Conservation (phyloP, 2,888 invertebrate species). For the Melanchra persicariae region DNA sequence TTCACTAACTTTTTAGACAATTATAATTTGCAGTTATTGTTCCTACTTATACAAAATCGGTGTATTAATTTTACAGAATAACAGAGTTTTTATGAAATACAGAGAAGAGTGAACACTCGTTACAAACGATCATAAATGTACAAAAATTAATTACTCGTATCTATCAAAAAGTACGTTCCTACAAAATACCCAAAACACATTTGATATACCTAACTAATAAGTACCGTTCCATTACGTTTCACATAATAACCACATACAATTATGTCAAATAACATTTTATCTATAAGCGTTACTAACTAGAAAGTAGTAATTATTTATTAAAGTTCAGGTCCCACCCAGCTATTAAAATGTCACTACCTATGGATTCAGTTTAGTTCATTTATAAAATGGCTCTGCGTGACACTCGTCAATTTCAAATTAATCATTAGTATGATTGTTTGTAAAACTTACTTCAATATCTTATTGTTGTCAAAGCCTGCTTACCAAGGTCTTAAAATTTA, state of each 20-base stretch:
- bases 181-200: neutral
- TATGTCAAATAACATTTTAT: neutral
- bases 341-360: slow-evolving; percentile 42
- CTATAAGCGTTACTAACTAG: neutral
- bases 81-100: no score
- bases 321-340: slow-evolving; percentile 21
- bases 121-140: no score
- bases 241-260: neutral
- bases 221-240: neutral
- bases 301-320: slow-evolving; percentile 23
- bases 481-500: neutral
- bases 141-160: no score
- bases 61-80: no score
- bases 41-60: no score
- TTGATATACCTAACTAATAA: no score
- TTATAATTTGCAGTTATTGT: no score
- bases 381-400: slow-evolving; percentile 51
- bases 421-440: slow-evolving; percentile 47
- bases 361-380: slow-evolving; percentile 31
- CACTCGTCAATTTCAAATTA: slow-evolving; percentile 49
- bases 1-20: no score
- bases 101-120: no score
- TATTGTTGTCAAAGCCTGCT: slow-evolving; percentile 4
- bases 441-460: slow-evolving; percentile 30
- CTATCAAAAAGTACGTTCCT: no score